Base-by-base conservation (phyloP, 2,113 vertebrate genomes). In the Ceyx margarethae region DNA sequence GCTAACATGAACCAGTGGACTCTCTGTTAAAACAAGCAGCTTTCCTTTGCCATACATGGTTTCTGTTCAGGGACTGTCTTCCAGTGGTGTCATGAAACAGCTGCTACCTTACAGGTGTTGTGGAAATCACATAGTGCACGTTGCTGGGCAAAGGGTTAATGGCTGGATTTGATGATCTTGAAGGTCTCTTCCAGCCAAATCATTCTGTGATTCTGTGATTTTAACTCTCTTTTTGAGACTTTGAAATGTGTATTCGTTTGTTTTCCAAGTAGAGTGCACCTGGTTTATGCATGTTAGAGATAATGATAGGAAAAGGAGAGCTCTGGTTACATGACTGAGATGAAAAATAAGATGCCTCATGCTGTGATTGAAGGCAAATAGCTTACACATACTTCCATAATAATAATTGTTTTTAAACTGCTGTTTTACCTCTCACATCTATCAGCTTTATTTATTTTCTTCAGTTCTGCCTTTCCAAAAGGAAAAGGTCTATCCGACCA, bases 221-320 rank as follows among this genome's bases (percentile, higher is more conserved):
- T 71, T n/a, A 60, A 58, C 28, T 61, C 26, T 67, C 48, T 25
- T 8, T 22, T 8, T 19, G 33, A 4, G 74, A 37, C 40, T 75
- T 31, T 37, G 69, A 84, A 78, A 65, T 14, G 53, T 0, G 0
- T 26, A 10, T 76, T 69, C 85, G 42, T 83, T 92, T 90, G 45
- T 82, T 85, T 92, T 67, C 33, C 17, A 20, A 61, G 43, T 12
- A 35, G 20, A 77, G n/a, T 16, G 46, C 45, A 46, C 21, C 54
- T 68, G 54, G 71, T 80, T 88, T 81, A 28, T 80, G 75, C 25
- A 73, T 79, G 91, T 73, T 48, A 37, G 67, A 76, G 58, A 48
- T 13, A 33, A 73, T 54, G 73, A 71, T 31, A 29, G 65, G 35
- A 48, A 43, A 71, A 78, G 33, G n/a, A 78, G 65, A 79, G 56